These are phyloP conservation scores for Hemaris fuciformis DNA, from an alignment of 2,888 invertebrate genomes.

Conservation along the genomic window DNA sequence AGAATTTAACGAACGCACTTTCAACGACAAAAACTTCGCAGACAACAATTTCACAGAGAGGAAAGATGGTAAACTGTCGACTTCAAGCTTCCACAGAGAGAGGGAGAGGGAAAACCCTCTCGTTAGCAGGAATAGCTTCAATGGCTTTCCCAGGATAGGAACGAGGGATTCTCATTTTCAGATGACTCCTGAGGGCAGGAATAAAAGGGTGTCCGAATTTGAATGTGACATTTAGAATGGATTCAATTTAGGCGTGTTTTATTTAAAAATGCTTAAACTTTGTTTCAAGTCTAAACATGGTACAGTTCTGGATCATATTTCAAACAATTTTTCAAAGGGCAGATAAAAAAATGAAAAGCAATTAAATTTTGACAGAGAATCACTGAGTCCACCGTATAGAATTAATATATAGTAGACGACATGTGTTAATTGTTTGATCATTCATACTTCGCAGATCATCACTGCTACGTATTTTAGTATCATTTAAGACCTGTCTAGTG, in stretches of 20 bases:
- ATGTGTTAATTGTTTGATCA: too few species aligned
- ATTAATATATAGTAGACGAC: too few species aligned
- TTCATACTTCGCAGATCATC: too few species aligned
- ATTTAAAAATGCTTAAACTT: neutral
- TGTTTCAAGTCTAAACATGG: neutral
- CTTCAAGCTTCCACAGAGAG: slow-evolving; percentile 74
- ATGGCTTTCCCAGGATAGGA: slow-evolving; percentile 71
- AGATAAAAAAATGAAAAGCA: neutral
- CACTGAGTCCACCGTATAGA: too few species aligned
- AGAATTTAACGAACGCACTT: slow-evolving; percentile 68
- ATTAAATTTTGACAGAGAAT: neutral
- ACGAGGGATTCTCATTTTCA: slow-evolving; percentile 70
- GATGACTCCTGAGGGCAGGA: slow-evolving; percentile 71
- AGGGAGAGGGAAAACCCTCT: slow-evolving; percentile 71
- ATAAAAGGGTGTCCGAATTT: slow-evolving; percentile 83
- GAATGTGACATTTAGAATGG: slow-evolving; percentile 80
- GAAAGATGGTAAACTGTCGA: slow-evolving; percentile 73
- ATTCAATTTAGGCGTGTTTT: neutral
- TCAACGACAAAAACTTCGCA: slow-evolving; percentile 61
- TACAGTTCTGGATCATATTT: neutral
- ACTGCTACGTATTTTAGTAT: too few species aligned
- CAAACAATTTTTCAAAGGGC: neutral
- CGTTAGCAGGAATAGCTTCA: slow-evolving; percentile 77
- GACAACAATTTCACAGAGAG: slow-evolving; percentile 62
- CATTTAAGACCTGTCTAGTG: too few species aligned